Evolutionary conservation across 2,113 vertebrate species (phyloP).

Genomic region (Neopipo cinnamomea): DNA sequence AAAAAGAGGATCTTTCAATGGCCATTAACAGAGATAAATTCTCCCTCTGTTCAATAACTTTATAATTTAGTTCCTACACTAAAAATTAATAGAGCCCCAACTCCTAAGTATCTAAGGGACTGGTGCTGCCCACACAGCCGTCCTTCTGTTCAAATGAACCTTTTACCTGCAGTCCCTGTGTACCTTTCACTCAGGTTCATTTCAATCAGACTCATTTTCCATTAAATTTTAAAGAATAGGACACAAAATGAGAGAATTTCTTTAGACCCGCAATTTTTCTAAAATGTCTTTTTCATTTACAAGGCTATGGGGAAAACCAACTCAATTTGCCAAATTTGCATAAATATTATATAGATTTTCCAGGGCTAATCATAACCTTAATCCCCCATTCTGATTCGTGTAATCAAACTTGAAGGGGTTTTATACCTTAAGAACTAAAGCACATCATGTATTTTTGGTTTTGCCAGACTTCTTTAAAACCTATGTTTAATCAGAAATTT

Average conservation of each 20-base stretch:
- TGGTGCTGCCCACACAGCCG: not conserved
- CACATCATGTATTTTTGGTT: not conserved
- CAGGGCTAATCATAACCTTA: conserved; percentile 41
- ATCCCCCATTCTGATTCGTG: conserved; percentile 17
- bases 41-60: conserved; percentile 61
- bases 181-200: conserved; percentile 45
- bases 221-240: conserved; percentile 62
- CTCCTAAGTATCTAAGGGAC: conserved; percentile 38
- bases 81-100: conserved; percentile 62
- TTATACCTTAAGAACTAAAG: not conserved
- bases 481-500: not conserved
- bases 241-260: conserved; percentile 55
- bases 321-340: conserved; percentile 68
- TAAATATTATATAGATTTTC: conserved; percentile 62
- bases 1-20: conserved; percentile 28
- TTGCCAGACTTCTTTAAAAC: not conserved
- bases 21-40: conserved; percentile 51
- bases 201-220: conserved; percentile 64
- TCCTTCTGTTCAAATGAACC: conserved; percentile 52
- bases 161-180: conserved; percentile 32
- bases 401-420: conserved; percentile 63
- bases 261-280: conserved; percentile 37
- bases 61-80: conserved; percentile 61
- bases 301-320: conserved; percentile 53
- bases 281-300: conserved; percentile 63